Evolutionary conservation across 2,797 vertebrate genomes (phyloP).

Genomic region (Coregonus suidteri): DNA sequence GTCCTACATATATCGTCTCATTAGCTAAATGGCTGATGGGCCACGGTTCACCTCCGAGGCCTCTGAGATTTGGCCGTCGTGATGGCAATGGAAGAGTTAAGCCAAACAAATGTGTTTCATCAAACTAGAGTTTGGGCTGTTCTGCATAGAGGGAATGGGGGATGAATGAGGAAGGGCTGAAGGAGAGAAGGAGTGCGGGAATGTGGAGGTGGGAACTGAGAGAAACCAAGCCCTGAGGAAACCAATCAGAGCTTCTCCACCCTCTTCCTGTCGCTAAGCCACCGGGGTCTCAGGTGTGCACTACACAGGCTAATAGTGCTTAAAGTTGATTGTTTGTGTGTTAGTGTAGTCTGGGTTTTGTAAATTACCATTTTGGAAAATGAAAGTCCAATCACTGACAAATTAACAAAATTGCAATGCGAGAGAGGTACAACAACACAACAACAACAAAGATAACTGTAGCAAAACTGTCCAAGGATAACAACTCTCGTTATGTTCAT

Average conservation of each 20-base stretch:
- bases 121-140: constrained; percentile 77
- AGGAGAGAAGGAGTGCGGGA: constrained; percentile 64
- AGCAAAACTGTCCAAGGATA: background rate
- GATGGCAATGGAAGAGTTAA: constrained; percentile 77
- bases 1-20: constrained; percentile 79
- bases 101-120: constrained; percentile 84
- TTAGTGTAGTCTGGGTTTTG: constrained; percentile 70
- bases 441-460: background rate
- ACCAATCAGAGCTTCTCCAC: constrained; percentile 75
- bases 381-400: constrained; percentile 64
- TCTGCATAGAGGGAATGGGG: constrained; percentile 69
- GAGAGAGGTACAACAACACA: background rate
- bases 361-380: constrained; percentile 68
- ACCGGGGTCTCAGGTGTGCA: constrained; percentile 79
- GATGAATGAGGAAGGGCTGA: constrained; percentile 47
- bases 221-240: constrained; percentile 74
- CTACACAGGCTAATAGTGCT: constrained; percentile 73
- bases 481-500: background rate
- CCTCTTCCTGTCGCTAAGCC: constrained; percentile 72
- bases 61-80: constrained; percentile 58
- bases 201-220: constrained; percentile 73
- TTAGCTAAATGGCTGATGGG: constrained; percentile 77
- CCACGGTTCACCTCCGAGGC: constrained; percentile 72
- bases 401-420: constrained; percentile 54
- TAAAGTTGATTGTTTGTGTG: constrained; percentile 77